Base-by-base conservation (phyloP, 2,113 vertebrate species). In the Periophthalmodon schlosseri region DNA sequence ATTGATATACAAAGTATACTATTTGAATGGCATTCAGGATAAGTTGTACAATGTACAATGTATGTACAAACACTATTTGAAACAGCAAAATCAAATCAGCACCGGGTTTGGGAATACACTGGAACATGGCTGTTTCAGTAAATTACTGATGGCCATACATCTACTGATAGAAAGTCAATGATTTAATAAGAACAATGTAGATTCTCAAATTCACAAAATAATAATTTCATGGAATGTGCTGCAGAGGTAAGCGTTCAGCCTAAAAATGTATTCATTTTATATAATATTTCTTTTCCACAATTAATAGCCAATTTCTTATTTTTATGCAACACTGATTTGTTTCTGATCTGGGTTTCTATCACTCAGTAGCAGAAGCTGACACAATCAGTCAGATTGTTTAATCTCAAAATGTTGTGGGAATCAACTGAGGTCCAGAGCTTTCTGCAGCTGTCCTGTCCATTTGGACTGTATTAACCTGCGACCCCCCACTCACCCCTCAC, bases 401-500 rank as follows among this genome's bases (percentile, higher is more conserved):
- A 61, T 61, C 13, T 63, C 14, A 16, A 16, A 63, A 28, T 8
- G 6, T 34, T 63, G 7, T 20, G n/a, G 28, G 10, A 36, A 60
- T 5, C 18, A 65, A 4, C 4, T 18, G 16, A 39, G 50, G 13
- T 79, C 34, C 0, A 18, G 69, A 78, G 50, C 57, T 15, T 68
- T 73, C 66, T 74, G 61, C 82, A 81, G 82, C 79, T 28, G 79
- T 56, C 68, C 72, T 52, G 36, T 65, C 69, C 70, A 69, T 84
- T 77, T 73, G 64, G 49, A 81, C 73, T 79, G 63, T 69, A 76
- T 82, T 92, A 66, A 91, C 81, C 86, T 7, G 75, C 68, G 78
- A 86, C 81, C 83, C 74, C 63, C 68, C 61, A 56, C 70, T 85
- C 87, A 87, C 85, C 91, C 79, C 65, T 79, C 72, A 84, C 74